Conservation (phyloP, 2,113 vertebrate genomes). For the Tupaia chinensis region DNA sequence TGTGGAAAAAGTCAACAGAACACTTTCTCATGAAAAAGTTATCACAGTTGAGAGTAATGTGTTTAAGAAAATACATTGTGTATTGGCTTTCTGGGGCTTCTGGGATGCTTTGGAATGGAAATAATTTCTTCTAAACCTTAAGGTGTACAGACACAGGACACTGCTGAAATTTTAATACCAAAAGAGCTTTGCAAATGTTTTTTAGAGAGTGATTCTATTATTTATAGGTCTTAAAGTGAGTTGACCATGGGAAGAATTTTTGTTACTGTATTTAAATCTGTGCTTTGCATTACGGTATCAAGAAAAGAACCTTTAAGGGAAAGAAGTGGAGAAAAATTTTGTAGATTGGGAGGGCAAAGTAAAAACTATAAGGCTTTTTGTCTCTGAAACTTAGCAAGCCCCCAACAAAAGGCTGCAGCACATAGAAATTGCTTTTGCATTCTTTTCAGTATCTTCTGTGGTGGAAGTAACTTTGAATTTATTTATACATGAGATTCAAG, state of each 20-base stretch:
- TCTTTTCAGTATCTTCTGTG: background rate
- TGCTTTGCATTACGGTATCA: background rate
- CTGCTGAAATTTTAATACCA: slow-evolving; percentile 63
- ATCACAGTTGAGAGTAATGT: background rate
- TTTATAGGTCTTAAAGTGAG: slow-evolving; percentile 50
- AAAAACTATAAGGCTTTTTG: background rate
- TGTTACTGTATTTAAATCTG: slow-evolving; percentile 47
- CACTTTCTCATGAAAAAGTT: background rate
- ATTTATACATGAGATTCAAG: slow-evolving; percentile 41
- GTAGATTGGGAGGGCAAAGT: background rate
- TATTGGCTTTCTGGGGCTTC: background rate
- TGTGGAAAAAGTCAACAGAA: background rate
- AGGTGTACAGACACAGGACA: background rate
- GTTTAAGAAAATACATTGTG: background rate
- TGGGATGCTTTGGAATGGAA: slow-evolving; percentile 15
- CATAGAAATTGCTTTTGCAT: background rate
- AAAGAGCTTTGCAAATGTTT: slow-evolving; percentile 36
- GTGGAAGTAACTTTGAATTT: slow-evolving; percentile 20
- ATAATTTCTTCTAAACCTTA: slow-evolving; percentile 4
- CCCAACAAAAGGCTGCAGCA: background rate
- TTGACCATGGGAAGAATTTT: slow-evolving; percentile 19
- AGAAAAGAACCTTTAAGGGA: background rate
- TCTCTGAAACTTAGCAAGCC: background rate
- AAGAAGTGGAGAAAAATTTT: background rate
- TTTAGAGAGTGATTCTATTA: slow-evolving; percentile 48